phyloP scores from a whole-genome alignment of 2,888 invertebrate species.

The Tortrix viridana region DNA sequence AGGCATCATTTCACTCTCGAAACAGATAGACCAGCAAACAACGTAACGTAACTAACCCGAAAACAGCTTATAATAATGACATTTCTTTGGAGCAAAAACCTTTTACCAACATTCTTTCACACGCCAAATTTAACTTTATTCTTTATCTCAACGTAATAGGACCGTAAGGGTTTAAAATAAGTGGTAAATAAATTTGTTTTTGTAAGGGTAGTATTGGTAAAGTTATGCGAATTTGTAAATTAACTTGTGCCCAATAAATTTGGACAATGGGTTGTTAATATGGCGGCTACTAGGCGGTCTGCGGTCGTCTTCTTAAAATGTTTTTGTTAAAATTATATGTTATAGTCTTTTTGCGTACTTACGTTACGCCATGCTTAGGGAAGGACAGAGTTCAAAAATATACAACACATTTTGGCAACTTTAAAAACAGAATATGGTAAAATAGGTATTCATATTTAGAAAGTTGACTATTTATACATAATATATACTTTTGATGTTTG shows the following conservation, averaged over 20 bases:
- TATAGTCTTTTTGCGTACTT: too few species aligned
- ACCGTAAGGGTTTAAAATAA: background rate
- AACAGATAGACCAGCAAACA: constrained; percentile 55
- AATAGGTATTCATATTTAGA: too few species aligned
- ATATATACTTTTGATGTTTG: too few species aligned
- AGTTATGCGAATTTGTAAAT: constrained; percentile 52
- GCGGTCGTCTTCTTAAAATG: background rate
- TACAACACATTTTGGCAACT: too few species aligned
- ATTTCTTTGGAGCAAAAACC: constrained; percentile 61
- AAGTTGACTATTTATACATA: too few species aligned
- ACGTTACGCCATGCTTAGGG: too few species aligned
- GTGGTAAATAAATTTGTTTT: background rate
- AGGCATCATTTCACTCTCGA: constrained; percentile 40
- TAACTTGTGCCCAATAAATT: constrained; percentile 71
- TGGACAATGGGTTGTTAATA: constrained; percentile 63
- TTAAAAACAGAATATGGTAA: too few species aligned
- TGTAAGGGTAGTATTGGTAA: constrained; percentile 7
- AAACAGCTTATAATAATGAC: constrained; percentile 72
- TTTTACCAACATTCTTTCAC: constrained; percentile 27
- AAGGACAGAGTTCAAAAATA: too few species aligned
- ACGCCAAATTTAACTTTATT: constrained; percentile 1
- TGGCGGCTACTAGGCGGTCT: constrained; percentile 76
- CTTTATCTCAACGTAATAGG: background rate
- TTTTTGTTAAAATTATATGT: background rate
- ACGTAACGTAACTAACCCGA: constrained; percentile 55